phyloP scores from a whole-genome alignment of 1,140 invertebrate genomes.

The Myzus persicae region DNA sequence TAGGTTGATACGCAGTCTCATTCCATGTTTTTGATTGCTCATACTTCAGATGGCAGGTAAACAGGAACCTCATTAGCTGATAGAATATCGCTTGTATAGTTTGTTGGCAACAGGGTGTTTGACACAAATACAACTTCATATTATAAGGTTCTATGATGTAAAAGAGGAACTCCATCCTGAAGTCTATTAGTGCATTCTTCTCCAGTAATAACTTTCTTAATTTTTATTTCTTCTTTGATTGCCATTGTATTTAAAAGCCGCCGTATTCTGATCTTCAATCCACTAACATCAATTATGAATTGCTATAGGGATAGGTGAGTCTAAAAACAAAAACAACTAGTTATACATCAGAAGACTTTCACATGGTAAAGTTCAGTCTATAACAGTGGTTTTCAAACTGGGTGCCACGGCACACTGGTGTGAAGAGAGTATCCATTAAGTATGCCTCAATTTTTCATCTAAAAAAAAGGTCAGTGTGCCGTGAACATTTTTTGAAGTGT shows the following conservation, averaged over 20 bases:
- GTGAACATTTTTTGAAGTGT: too few species aligned
- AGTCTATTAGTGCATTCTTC: background rate
- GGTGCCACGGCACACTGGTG: too few species aligned
- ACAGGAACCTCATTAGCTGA: too few species aligned
- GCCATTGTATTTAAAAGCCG: background rate
- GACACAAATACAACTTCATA: background rate
- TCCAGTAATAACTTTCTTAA: background rate
- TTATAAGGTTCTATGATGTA: background rate
- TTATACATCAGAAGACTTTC: background rate
- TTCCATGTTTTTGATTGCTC: too few species aligned
- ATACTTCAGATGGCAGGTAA: too few species aligned
- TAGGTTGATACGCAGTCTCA: too few species aligned
- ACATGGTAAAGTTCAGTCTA: background rate
- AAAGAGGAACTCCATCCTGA: background rate
- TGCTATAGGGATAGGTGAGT: background rate
- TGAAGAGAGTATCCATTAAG: too few species aligned
- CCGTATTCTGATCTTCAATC: background rate
- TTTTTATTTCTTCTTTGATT: background rate
- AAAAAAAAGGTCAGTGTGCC: too few species aligned
- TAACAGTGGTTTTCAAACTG: too few species aligned
- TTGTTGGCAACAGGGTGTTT: background rate
- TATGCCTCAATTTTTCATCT: too few species aligned
- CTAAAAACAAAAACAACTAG: background rate
- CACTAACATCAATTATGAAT: background rate
- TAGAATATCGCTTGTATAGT: too few species aligned